These are phyloP conservation scores for Lasiommata megera DNA, from an alignment of 2,888 invertebrate species.

Conservation along the genomic window DNA sequence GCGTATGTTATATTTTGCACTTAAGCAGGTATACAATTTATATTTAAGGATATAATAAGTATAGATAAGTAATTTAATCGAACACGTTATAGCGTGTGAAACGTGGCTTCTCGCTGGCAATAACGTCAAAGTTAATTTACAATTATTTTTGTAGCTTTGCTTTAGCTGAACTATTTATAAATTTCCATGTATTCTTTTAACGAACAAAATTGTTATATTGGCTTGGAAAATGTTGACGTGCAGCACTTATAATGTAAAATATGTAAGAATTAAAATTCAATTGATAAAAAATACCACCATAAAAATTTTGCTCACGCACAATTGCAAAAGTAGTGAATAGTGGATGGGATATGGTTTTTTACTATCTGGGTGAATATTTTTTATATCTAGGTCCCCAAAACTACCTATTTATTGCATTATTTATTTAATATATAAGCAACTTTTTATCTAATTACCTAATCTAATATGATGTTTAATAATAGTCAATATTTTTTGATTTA, in stretches of 20 bases:
- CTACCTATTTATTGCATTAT: background rate
- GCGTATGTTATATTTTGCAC: background rate
- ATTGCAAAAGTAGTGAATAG: background rate
- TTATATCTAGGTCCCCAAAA: background rate
- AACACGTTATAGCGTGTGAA: too few relatives aligned
- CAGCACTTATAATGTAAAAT: background rate
- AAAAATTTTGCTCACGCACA: conserved; percentile 17
- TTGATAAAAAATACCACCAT: background rate
- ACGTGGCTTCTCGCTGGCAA: too few relatives aligned
- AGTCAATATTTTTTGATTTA: conserved; percentile 4
- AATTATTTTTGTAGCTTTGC: too few relatives aligned
- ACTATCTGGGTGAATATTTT: background rate
- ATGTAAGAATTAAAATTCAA: background rate
- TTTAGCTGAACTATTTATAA: background rate
- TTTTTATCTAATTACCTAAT: background rate
- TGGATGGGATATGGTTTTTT: background rate
- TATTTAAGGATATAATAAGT: too few relatives aligned
- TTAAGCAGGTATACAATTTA: too few relatives aligned
- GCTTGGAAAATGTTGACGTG: background rate
- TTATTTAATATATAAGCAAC: background rate
- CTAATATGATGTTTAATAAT: background rate
- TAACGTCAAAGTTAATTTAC: too few relatives aligned
- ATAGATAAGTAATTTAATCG: too few relatives aligned
- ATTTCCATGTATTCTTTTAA: background rate
- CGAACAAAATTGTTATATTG: background rate